Evolutionary conservation across 2,888 invertebrate genomes (phyloP).

Genomic region (Scaptomyza tumidula): DNA sequence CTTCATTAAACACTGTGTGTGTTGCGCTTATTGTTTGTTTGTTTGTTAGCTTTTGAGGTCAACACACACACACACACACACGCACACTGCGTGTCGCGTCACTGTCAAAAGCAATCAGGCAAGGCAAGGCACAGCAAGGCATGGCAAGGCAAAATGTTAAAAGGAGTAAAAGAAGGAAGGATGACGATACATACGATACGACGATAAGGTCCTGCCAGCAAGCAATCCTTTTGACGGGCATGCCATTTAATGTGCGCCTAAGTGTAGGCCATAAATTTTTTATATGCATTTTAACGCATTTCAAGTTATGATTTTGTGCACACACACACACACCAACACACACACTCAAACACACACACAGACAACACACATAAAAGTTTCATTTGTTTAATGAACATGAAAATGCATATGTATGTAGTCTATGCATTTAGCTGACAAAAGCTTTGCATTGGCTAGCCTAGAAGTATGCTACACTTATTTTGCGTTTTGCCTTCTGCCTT

Average conservation of each 20-base stretch:
- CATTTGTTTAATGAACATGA: slow-evolving; percentile 60
- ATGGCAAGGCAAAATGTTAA: slow-evolving; percentile 2
- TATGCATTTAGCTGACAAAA: slow-evolving; percentile 4
- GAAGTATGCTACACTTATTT: slow-evolving; percentile 19
- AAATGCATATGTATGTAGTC: slow-evolving; percentile 35
- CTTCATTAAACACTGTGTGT: slow-evolving; percentile 5
- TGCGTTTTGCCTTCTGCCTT: not conserved
- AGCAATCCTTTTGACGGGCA: slow-evolving; percentile 70
- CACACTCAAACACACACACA: slow-evolving; percentile 11
- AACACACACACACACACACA: slow-evolving; percentile 17
- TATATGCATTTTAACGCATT: slow-evolving; percentile 79
- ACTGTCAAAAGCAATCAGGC: slow-evolving; percentile 36
- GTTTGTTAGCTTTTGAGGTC: slow-evolving; percentile 67
- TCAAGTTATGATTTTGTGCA: slow-evolving; percentile 70
- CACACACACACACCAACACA: slow-evolving; percentile 22
- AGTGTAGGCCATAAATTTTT: slow-evolving; percentile 76
- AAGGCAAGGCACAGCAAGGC: not conserved
- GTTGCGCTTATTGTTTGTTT: not conserved
- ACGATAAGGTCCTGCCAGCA: slow-evolving; percentile 36
- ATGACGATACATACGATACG: slow-evolving; percentile 19
- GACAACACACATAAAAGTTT: slow-evolving; percentile 44
- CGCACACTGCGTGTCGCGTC: slow-evolving; percentile 13
- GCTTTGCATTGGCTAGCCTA: slow-evolving; percentile 14
- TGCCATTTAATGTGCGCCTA: slow-evolving; percentile 76
- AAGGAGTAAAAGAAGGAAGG: not conserved